Conservation (phyloP, 1,140 invertebrate genomes). For the Ladona fulva region DNA sequence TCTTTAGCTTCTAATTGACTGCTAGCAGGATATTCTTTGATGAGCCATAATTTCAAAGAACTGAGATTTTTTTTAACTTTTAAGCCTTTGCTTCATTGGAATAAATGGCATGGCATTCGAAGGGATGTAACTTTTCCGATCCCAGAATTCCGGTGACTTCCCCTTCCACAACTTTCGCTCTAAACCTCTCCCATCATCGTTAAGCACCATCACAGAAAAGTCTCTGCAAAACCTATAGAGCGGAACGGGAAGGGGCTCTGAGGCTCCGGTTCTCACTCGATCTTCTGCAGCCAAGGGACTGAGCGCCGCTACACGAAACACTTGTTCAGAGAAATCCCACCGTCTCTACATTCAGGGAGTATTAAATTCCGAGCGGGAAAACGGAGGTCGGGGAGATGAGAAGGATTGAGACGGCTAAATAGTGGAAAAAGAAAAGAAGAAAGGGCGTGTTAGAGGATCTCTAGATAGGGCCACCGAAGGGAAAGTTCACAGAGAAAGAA, state of each 20-base stretch:
- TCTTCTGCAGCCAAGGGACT: neutral
- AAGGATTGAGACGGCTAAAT: neutral
- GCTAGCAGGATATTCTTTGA: too few species aligned
- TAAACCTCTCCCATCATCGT: too few species aligned
- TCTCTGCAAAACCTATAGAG: neutral
- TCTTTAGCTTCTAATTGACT: too few species aligned
- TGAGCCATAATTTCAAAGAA: too few species aligned
- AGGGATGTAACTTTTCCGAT: too few species aligned
- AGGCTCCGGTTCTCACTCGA: neutral
- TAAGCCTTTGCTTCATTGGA: too few species aligned
- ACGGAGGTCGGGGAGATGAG: neutral
- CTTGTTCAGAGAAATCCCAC: neutral
- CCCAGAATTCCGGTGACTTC: too few species aligned
- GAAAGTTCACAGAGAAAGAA: neutral
- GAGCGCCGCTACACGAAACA: neutral
- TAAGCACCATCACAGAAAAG: neutral
- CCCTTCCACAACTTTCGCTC: too few species aligned
- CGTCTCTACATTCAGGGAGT: neutral
- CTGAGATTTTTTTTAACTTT: too few species aligned
- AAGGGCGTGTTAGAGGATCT: neutral
- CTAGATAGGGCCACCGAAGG: too few species aligned
- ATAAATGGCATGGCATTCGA: too few species aligned
- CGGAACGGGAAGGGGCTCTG: neutral
- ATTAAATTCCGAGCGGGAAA: neutral
- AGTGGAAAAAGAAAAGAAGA: too few species aligned